Evolutionary conservation across 2,888 invertebrate species (phyloP).

Genomic region (Eumacrocentrus americanus): DNA sequence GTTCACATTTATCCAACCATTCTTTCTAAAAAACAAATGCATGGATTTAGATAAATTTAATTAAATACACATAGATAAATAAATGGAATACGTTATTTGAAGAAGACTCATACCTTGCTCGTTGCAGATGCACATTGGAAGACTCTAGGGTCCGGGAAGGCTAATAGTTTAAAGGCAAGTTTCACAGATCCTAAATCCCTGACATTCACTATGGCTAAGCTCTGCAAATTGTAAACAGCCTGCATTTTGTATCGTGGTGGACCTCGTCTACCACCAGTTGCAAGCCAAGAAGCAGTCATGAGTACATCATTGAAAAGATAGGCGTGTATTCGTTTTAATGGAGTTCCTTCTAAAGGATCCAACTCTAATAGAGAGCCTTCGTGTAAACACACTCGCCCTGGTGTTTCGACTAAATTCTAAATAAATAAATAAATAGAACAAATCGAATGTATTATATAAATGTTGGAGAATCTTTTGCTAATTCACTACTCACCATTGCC

Average conservation of each 20-base stretch:
- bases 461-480: not conserved
- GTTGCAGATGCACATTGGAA: constrained; percentile 86
- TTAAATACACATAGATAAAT: no score
- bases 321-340: constrained; percentile 86
- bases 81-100: no score
- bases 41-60: not conserved
- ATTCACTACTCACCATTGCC: constrained; percentile 73
- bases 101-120: constrained; percentile 64
- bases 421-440: constrained; percentile 21
- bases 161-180: constrained; percentile 91
- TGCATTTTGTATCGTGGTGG: constrained; percentile 85
- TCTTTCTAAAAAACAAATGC: constrained; percentile 70
- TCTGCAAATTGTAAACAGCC: constrained; percentile 83
- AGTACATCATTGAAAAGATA: constrained; percentile 93
- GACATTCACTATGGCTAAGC: constrained; percentile 92
- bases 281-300: constrained; percentile 84
- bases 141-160: constrained; percentile 90
- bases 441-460: not conserved
- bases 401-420: constrained; percentile 76
- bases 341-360: constrained; percentile 84
- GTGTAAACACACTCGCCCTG: constrained; percentile 80
- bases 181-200: constrained; percentile 87
- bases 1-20: constrained; percentile 92
- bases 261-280: constrained; percentile 67
- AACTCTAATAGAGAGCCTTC: constrained; percentile 92